phyloP scores from a whole-genome alignment of 2,797 vertebrate species.

The Sphenodon punctatus region DNA sequence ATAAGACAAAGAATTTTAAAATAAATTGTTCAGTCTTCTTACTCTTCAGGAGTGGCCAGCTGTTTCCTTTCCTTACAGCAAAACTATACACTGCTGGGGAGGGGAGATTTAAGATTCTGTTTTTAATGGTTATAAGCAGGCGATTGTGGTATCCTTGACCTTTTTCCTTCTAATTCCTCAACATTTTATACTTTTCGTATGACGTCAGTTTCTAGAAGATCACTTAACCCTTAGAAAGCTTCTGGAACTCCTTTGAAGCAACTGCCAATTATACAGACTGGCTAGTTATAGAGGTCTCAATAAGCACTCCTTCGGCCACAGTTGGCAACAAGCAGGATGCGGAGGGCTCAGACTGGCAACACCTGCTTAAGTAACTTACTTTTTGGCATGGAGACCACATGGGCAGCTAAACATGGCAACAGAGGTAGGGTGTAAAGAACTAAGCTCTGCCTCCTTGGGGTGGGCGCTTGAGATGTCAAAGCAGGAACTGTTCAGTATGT shows the following conservation, averaged over 20 bases:
- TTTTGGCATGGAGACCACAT: too few relatives aligned
- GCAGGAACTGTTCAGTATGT: too few relatives aligned
- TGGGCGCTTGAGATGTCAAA: too few relatives aligned
- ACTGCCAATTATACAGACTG: too few relatives aligned
- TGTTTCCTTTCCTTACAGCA: not conserved
- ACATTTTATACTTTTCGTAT: fast-evolving
- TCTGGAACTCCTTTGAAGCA: not conserved
- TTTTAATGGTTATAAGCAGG: not conserved
- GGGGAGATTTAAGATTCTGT: not conserved
- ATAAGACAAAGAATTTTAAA: not conserved
- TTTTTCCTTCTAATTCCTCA: not conserved
- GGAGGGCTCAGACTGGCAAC: too few relatives aligned
- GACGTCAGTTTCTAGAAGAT: not conserved
- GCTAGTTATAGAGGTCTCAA: too few relatives aligned
- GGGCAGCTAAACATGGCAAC: too few relatives aligned
- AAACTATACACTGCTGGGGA: not conserved
- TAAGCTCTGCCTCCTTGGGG: too few relatives aligned
- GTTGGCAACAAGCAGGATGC: too few relatives aligned
- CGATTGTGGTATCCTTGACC: not conserved
- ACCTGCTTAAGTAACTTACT: too few relatives aligned
- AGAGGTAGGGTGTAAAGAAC: too few relatives aligned
- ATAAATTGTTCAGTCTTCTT: not conserved
- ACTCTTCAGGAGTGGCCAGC: not conserved
- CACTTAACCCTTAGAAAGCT: not conserved
- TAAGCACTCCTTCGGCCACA: too few relatives aligned